A percentile compares a stretch with the other conserved stretches of the same genome.
Conservation (phyloP, 2,113 vertebrate species). For the Melanerpes formicivorus region DNA sequence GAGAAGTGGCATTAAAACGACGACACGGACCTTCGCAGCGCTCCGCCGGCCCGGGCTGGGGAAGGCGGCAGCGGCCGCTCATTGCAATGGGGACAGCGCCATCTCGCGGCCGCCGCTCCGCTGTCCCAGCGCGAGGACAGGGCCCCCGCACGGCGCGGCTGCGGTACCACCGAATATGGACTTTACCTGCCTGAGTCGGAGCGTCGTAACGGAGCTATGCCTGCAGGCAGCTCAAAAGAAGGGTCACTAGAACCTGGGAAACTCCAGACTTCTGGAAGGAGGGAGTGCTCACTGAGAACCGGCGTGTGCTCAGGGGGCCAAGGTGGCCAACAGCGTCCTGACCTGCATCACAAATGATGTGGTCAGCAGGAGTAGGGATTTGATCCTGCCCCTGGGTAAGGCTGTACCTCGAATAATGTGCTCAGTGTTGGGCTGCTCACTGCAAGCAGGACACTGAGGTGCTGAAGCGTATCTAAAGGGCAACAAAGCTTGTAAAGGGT, state of each 20-base stretch:
- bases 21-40: rapidly evolving
- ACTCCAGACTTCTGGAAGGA: background rate
- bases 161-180: background rate
- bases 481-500: too few species aligned
- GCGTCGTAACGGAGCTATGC: rapidly evolving
- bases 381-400: too few species aligned
- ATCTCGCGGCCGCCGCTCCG: background rate
- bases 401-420: too few species aligned
- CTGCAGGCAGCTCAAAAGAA: background rate
- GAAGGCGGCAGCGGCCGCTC: background rate
- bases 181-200: rapidly evolving
- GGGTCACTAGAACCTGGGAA: rapidly evolving
- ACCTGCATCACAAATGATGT: too few species aligned
- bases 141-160: too few species aligned
- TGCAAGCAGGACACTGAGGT: too few species aligned
- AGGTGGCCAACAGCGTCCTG: too few species aligned
- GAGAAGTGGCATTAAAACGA: background rate
- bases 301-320: too few species aligned
- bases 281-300: rapidly evolving
- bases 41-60: rapidly evolving
- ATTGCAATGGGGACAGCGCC: background rate
- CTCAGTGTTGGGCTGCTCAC: too few species aligned
- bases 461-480: too few species aligned
- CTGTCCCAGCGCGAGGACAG: rapidly evolving
- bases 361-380: too few species aligned